These are phyloP conservation scores for Nasonia vitripennis DNA, from an alignment of 1,140 invertebrate genomes.

Conservation along the genomic window DNA sequence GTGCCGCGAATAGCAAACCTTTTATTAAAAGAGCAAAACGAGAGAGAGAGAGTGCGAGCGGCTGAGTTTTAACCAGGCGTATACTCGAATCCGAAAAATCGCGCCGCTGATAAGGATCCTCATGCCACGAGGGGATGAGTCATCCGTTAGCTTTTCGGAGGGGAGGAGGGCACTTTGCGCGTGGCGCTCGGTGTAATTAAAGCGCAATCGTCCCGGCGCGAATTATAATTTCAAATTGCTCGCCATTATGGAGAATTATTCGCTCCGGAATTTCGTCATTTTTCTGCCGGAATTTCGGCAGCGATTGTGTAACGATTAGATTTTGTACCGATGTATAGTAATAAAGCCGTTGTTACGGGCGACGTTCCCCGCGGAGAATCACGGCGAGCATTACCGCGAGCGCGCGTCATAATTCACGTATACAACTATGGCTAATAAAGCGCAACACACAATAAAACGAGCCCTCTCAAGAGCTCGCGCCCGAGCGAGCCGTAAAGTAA, in stretches of 20 bases:
- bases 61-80: not conserved
- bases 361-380: too few relatives aligned
- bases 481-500: too few relatives aligned
- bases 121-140: conserved; percentile 1
- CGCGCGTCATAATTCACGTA: not conserved
- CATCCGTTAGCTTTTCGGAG: not conserved
- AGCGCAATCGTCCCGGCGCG: not conserved
- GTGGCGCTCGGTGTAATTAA: not conserved
- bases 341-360: too few relatives aligned
- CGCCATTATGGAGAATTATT: not conserved
- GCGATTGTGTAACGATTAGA: too few relatives aligned
- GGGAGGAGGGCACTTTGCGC: not conserved
- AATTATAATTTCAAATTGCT: conserved; percentile 27
- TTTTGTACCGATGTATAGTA: too few relatives aligned
- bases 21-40: conserved; percentile 50
- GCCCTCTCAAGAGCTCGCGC: not conserved
- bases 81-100: conserved; percentile 25
- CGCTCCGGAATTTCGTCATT: not conserved
- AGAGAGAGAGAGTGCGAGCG: conserved; percentile 12
- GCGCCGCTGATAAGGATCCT: conserved; percentile 4
- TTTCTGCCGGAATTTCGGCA: not conserved
- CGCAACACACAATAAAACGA: not conserved
- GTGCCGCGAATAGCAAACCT: conserved; percentile 58
- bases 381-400: too few relatives aligned
- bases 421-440: not conserved